These are phyloP conservation scores for Flexamia atlantica DNA, from an alignment of 2,888 invertebrate genomes.

Conservation along the genomic window DNA sequence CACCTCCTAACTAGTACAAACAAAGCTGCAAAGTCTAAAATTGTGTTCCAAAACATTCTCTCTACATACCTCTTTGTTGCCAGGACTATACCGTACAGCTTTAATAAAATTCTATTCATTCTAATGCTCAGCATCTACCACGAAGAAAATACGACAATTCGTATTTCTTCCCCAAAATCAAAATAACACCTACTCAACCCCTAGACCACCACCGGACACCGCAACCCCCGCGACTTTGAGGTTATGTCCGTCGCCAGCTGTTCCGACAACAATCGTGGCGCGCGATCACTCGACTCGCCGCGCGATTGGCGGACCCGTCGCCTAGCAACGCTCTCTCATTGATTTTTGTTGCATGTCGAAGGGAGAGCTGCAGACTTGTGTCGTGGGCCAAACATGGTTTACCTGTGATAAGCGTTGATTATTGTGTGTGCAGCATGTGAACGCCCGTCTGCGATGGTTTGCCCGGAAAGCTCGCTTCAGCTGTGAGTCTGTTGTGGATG, in stretches of 20 bases:
- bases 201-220: neutral
- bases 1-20: too few species aligned
- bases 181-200: slow-evolving; percentile 21
- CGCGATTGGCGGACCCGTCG: slow-evolving; percentile 55
- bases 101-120: too few species aligned
- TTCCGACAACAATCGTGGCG: slow-evolving; percentile 58
- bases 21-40: too few species aligned
- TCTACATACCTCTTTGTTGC: too few species aligned
- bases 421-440: slow-evolving; percentile 54
- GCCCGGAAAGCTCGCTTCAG: slow-evolving; percentile 5
- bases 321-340: slow-evolving; percentile 61
- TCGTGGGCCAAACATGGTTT: slow-evolving; percentile 41
- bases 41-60: too few species aligned
- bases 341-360: slow-evolving; percentile 63
- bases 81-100: too few species aligned
- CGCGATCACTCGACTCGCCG: slow-evolving; percentile 36
- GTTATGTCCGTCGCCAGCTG: slow-evolving; percentile 60
- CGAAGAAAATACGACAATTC: too few species aligned
- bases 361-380: slow-evolving; percentile 58
- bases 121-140: too few species aligned
- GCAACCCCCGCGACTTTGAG: slow-evolving; percentile 14
- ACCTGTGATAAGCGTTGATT: slow-evolving; percentile 51
- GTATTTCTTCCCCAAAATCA: too few species aligned
- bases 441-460: slow-evolving; percentile 1
- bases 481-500: slow-evolving; percentile 4